Percentiles rank a stretch among this genome's conserved stretches.
Conservation (phyloP, 2,888 invertebrate genomes). For the Philaethria dido region DNA sequence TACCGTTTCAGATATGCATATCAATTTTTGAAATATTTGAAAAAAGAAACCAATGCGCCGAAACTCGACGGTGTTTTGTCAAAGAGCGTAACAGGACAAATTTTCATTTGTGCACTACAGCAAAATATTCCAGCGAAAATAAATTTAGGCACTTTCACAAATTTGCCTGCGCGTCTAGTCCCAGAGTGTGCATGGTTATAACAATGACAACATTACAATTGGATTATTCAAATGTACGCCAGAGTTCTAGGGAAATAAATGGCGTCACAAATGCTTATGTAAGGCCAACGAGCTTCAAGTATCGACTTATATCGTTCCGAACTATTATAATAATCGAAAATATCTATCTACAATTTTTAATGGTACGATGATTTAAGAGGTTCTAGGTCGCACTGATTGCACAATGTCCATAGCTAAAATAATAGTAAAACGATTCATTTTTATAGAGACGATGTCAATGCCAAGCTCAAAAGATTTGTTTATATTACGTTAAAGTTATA, state of each 20-base stretch:
- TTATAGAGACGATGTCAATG: constrained; percentile 29
- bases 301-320: constrained; percentile 50
- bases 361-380: constrained; percentile 17
- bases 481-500: not conserved
- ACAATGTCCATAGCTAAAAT: constrained; percentile 36
- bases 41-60: constrained; percentile 22
- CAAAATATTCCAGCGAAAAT: constrained; percentile 38
- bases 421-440: constrained; percentile 25
- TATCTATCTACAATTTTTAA: constrained; percentile 29
- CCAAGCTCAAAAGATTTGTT: not conserved
- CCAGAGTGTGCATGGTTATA: constrained; percentile 33
- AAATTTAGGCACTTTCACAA: constrained; percentile 34
- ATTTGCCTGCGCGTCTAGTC: constrained; percentile 27
- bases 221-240: constrained; percentile 67
- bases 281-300: constrained; percentile 49
- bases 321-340: constrained; percentile 48
- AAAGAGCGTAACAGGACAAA: constrained; percentile 38
- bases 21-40: no score
- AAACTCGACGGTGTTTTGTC: constrained; percentile 30
- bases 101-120: constrained; percentile 33
- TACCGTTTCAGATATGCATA: constrained; percentile 21
- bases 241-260: constrained; percentile 46
- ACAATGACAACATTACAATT: constrained; percentile 62
- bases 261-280: constrained; percentile 37
- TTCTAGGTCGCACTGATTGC: constrained; percentile 27